Evolutionary conservation across 2,113 vertebrate genomes (phyloP).

Genomic region (Megaptera novaeangliae): DNA sequence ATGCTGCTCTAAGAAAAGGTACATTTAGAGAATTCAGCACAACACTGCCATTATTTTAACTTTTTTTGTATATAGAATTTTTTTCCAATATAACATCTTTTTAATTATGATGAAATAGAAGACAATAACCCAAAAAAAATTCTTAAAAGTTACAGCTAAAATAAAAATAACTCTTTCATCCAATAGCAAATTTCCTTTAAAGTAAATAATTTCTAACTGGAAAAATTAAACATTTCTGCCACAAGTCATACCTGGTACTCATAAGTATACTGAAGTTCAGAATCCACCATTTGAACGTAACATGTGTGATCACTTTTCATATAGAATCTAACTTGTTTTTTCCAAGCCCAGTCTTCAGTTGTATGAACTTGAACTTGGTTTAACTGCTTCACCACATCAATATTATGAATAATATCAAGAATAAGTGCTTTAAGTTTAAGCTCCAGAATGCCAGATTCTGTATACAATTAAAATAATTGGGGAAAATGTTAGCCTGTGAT

Average conservation of each 20-base stretch:
- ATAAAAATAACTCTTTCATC: neutral
- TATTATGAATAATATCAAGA: slow-evolving; percentile 96
- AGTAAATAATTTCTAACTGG: neutral
- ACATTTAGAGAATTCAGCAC: neutral
- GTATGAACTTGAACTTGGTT: slow-evolving; percentile 83
- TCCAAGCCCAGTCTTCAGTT: slow-evolving; percentile 92
- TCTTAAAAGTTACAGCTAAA: slow-evolving; percentile 17
- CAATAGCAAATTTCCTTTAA: neutral
- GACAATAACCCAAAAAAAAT: neutral
- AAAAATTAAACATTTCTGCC: slow-evolving; percentile 10
- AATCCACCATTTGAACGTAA: slow-evolving; percentile 94
- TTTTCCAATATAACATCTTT: neutral
- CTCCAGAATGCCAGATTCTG: slow-evolving; percentile 89
- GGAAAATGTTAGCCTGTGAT: neutral
- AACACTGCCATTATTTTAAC: neutral
- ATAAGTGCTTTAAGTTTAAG: slow-evolving; percentile 96
- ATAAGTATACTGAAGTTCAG: slow-evolving; percentile 93
- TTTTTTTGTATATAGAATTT: neutral
- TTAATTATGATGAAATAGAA: neutral
- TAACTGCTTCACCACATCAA: slow-evolving; percentile 92
- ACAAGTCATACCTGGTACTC: slow-evolving; percentile 93
- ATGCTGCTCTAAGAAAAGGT: neutral
- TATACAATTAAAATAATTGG: slow-evolving; percentile 34
- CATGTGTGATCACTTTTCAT: slow-evolving; percentile 88
- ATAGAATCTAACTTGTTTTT: slow-evolving; percentile 95